Base-by-base conservation (phyloP, 1,140 invertebrate genomes). In the Aleiodes sp. region DNA sequence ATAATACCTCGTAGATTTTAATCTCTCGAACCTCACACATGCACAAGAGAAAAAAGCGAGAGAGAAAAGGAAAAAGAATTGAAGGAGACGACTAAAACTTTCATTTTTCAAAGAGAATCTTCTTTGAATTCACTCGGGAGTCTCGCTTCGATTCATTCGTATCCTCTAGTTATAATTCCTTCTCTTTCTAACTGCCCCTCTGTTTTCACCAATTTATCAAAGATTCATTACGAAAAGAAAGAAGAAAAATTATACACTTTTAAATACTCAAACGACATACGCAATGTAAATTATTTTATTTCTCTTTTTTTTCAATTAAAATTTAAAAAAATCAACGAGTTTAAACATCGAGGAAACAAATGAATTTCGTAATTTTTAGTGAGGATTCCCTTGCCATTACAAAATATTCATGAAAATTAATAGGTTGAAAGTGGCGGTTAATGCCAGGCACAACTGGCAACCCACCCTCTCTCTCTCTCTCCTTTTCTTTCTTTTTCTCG, bases 71-170 rank as follows among this genome's bases (percentile, higher is more conserved):
- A 59, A 59, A 59, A 59, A 59, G 6, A 9, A 33, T 33, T 6
- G 4, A 33, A 24, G 6, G 56, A 59, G 56, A 59, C 24, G 56
- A 59, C 24, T 59, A 31, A 24, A 52, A 64, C 63, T 65, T 65
- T 65, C 63, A 65, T 65, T 65, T 65, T 52, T 65, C 62, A 24
- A 52, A 64, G 24, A 39, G 19, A 28, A 64, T 39, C 37, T n/a
- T n/a, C n/a, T 9, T 26, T 31, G 28, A 26, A 29, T 60, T 14
- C 29, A 10, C 10, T 4, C 4, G 4, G 14, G 35, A 10, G 35
- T 61, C 29, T 39, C 59, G 59, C 59, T 61, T 61, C 35, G 59
- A 61, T 61, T 61, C 35, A 61, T 64, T 39, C 35, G 24, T 59
- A 59, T 59, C 56, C 56, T 59, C 56, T 59, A n/a, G 8, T 31